A percentile compares a stretch with the other conserved stretches of the same genome.
Conservation (phyloP, 2,797 vertebrate species). For the Myoxocephalus aenaeus region DNA sequence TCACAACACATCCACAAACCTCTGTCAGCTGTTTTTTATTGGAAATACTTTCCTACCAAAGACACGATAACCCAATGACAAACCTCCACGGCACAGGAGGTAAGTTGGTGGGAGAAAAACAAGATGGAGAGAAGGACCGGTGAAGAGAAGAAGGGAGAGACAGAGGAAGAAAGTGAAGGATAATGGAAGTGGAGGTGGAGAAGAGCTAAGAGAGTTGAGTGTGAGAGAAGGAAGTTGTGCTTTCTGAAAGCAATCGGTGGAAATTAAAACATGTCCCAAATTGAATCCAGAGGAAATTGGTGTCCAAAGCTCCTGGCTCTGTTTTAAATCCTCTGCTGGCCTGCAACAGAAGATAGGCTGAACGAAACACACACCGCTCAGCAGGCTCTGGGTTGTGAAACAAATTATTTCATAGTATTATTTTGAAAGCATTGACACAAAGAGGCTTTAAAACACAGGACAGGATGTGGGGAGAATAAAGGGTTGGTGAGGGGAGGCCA, state of each 20-base stretch:
- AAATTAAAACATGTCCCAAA: conserved; percentile 16
- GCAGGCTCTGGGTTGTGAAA: neutral
- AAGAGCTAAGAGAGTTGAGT: neutral
- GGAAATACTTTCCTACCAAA: neutral
- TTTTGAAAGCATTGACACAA: neutral
- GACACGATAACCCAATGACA: neutral
- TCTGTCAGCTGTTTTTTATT: neutral
- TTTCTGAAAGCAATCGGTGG: neutral
- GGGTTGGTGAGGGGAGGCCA: neutral
- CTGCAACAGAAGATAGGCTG: neutral
- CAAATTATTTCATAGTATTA: neutral
- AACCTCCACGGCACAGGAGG: neutral
- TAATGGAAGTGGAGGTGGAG: neutral
- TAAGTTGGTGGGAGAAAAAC: neutral
- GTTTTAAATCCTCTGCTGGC: conserved; percentile 10
- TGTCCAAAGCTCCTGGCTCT: conserved; percentile 21
- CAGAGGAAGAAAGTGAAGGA: neutral
- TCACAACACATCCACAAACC: neutral
- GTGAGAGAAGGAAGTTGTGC: conserved; percentile 1
- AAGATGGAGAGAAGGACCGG: neutral
- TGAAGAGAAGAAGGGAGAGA: neutral
- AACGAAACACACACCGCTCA: conserved; percentile 2
- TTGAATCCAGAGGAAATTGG: conserved; percentile 25
- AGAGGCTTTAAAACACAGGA: neutral
- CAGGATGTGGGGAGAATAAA: neutral